Evolutionary conservation across 2,113 vertebrate genomes (phyloP), one percentile per base, ranked within the genome.

Genomic region (Corydoras sp.): DNA sequence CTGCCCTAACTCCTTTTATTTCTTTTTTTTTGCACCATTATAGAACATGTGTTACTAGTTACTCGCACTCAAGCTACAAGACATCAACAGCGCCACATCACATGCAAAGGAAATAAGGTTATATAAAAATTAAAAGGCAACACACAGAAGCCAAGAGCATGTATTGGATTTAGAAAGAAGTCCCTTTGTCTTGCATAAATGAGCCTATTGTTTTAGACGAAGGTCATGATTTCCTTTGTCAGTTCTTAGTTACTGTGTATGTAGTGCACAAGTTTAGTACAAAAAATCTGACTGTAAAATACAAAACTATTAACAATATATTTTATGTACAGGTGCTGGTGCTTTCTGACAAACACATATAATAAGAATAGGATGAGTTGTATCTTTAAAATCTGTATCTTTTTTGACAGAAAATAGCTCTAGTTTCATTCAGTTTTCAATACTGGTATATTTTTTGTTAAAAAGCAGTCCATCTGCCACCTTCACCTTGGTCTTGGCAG

Each of bases 401-500:
- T 24, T 24, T 43, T 43, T 43, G 35, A 43, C 35, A 43, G 35
- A 43, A 43, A 43, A 8, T 43, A 43, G 35, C 35, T 43, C 35
- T 8, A 43, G 35, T 43, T 43, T 43, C 35, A 43, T 43, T 24
- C 50, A 62, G 68, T 51, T n/a, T 54, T 12, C 9, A n/a, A 43
- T 51, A 35, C 30, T 24, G n/a, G 29, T 51, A 10, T 32, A 30
- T 43, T 58, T 51, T 51, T 56, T 8, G 49, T 43, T 56, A n/a
- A 12, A 1, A 31, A 55, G 0, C 15, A 15, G 10, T 58, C 10
- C 10, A 7, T 73, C 58, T 50, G 18, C 30, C 5, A 4, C 64
- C 31, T 75, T 77, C 72, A 70, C 76, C 73, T 73, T 78, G 73
- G 65, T 51, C 63, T 74, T 53, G 12, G 14, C n/a, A 32, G 59